A percentile compares a stretch with the other conserved stretches of the same genome.
Conservation (phyloP, 2,888 invertebrate genomes). For the Amitus sp. region DNA sequence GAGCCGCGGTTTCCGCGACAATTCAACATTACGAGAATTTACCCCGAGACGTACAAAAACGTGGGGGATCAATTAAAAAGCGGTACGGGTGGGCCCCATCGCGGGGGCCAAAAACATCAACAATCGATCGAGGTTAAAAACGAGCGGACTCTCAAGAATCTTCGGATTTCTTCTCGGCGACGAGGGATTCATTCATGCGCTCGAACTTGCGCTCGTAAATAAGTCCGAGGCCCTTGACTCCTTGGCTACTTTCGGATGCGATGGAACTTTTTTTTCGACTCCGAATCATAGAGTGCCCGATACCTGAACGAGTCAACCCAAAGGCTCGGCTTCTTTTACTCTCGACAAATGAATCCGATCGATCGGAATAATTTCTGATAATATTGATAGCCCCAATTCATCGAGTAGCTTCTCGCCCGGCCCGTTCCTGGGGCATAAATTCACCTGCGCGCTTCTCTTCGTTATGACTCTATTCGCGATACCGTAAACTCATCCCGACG, state of each 20-base stretch:
- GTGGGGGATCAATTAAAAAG: conserved; percentile 17
- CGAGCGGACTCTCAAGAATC: conserved; percentile 33
- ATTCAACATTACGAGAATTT: background rate
- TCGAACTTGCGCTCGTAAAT: conserved; percentile 30
- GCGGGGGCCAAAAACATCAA: conserved; percentile 17
- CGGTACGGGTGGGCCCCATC: conserved; percentile 4
- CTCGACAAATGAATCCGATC: conserved; percentile 1
- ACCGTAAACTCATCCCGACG: conserved; percentile 44
- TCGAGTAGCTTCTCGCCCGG: conserved; percentile 29
- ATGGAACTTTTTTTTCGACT: background rate
- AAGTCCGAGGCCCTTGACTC: conserved; percentile 34
- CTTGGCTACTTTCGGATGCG: conserved; percentile 17
- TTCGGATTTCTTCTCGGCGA: conserved; percentile 9
- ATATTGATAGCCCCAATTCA: conserved; percentile 17
- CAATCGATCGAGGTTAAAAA: conserved; percentile 22
- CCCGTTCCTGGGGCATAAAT: conserved; percentile 56
- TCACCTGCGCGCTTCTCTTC: conserved; percentile 57
- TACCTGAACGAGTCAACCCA: background rate
- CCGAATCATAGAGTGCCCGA: background rate
- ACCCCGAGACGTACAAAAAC: background rate
- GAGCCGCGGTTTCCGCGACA: background rate
- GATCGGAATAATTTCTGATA: background rate
- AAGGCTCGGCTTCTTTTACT: background rate
- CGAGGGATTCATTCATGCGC: conserved; percentile 31
- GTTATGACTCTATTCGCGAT: conserved; percentile 58